A percentile compares a stretch with the other conserved stretches of the same genome.
phyloP scores from a whole-genome alignment of 2,113 vertebrate species.

The Etia nguti region DNA sequence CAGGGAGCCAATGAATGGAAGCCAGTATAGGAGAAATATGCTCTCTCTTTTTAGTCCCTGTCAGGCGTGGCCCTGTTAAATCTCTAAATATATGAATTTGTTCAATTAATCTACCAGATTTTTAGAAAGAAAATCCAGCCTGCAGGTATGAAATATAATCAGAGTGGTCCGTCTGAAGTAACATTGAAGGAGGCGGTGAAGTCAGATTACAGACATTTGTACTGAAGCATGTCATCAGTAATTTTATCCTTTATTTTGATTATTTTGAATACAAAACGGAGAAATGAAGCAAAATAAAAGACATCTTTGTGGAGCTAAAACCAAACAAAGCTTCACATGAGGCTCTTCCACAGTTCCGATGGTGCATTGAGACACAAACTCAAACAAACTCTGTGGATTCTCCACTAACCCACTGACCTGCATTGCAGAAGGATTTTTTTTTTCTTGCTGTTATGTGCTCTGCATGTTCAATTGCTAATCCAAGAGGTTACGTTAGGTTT shows the following conservation, averaged over 20 bases:
- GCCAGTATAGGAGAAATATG: neutral
- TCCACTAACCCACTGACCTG: conserved; percentile 62
- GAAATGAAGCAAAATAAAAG: neutral
- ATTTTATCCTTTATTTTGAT: neutral
- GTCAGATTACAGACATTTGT: neutral
- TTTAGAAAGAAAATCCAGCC: neutral
- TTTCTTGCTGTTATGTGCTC: neutral
- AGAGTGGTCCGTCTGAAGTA: neutral
- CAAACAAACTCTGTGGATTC: neutral
- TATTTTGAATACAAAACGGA: neutral
- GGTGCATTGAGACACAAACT: neutral
- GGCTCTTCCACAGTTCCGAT: neutral
- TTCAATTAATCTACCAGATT: neutral
- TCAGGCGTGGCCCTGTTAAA: neutral
- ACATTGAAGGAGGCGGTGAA: neutral
- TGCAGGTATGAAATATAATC: neutral
- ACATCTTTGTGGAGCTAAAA: neutral
- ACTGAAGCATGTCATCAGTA: neutral
- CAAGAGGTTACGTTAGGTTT: neutral
- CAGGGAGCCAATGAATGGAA: neutral
- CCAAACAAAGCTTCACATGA: neutral
- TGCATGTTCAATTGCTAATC: neutral
- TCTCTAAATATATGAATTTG: neutral
- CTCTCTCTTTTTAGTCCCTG: neutral
- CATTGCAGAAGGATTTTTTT: conserved; percentile 35